Evolutionary conservation across 2,113 vertebrate species (phyloP).

Genomic region (Psettodes erumei): DNA sequence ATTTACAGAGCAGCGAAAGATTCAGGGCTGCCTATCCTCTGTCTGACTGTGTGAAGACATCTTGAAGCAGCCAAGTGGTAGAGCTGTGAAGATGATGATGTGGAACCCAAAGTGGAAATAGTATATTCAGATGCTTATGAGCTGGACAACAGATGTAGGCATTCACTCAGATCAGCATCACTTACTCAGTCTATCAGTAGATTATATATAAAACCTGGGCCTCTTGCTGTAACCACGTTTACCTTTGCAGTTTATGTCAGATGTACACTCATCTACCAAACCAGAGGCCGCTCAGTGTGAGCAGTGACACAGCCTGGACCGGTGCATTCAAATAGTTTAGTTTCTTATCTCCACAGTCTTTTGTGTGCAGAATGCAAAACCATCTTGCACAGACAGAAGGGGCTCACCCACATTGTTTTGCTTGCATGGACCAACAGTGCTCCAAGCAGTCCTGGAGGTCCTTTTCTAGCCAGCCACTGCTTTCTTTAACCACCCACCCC

Average conservation of each 20-base stretch:
- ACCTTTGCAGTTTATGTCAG: not conserved
- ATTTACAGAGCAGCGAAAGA: not conserved
- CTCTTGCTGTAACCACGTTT: not conserved
- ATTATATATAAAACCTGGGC: not conserved
- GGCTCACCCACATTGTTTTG: not conserved
- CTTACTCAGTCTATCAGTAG: not conserved
- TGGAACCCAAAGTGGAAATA: conserved; percentile 26
- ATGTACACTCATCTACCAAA: not conserved
- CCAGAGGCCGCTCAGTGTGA: not conserved
- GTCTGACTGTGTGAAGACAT: conserved; percentile 27
- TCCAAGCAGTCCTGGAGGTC: conserved; percentile 15
- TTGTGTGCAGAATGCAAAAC: not conserved
- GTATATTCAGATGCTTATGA: conserved; percentile 18
- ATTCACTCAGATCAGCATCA: conserved; percentile 11
- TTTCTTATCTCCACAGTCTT: not conserved
- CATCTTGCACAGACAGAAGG: conserved; percentile 1
- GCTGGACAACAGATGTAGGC: conserved; percentile 50
- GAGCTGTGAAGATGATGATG: conserved; percentile 16
- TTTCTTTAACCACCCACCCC: conserved; percentile 23
- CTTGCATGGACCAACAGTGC: conserved; percentile 13
- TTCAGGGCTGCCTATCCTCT: not conserved
- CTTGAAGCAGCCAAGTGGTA: not conserved
- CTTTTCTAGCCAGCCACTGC: conserved; percentile 15
- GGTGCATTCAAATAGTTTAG: not conserved
- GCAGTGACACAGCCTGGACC: not conserved